These are phyloP conservation scores for Hoplias malabaricus DNA, from an alignment of 2,113 vertebrate species.

Conservation along the genomic window DNA sequence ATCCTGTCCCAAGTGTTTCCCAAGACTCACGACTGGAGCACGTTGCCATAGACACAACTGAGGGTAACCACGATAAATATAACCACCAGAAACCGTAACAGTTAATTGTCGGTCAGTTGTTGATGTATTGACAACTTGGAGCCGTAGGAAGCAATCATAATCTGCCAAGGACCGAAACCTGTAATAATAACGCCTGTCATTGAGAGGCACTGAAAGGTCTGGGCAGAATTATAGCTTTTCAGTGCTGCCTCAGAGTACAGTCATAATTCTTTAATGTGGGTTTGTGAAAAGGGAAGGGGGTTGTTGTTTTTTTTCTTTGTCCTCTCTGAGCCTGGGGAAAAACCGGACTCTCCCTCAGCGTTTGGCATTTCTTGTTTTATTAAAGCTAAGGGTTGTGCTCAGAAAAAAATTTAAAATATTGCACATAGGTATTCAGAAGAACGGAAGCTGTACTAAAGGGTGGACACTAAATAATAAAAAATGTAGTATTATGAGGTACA, in stretches of 20 bases:
- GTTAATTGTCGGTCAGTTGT: background rate
- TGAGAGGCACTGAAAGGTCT: background rate
- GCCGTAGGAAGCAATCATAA: background rate
- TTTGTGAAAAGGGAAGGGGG: background rate
- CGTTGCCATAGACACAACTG: constrained; percentile 39
- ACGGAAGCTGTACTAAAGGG: too few relatives aligned
- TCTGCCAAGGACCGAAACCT: background rate
- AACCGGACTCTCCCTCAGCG: too few relatives aligned
- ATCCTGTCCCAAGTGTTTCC: constrained; percentile 16
- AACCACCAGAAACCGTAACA: background rate
- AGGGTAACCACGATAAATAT: constrained; percentile 52
- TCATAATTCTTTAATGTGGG: constrained; percentile 16
- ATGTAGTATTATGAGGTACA: too few relatives aligned
- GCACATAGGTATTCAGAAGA: too few relatives aligned
- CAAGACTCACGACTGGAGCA: constrained; percentile 65
- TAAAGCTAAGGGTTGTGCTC: too few relatives aligned
- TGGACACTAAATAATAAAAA: too few relatives aligned
- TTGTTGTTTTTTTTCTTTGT: background rate
- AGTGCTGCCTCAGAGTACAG: background rate
- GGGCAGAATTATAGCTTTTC: background rate
- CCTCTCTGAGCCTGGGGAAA: too few relatives aligned
- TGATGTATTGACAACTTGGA: background rate
- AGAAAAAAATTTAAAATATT: too few relatives aligned
- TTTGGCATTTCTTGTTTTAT: too few relatives aligned
- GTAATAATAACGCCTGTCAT: background rate